These are phyloP conservation scores for Pantherophis vulpinus DNA, from an alignment of 2,797 vertebrate genomes.

Conservation along the genomic window DNA sequence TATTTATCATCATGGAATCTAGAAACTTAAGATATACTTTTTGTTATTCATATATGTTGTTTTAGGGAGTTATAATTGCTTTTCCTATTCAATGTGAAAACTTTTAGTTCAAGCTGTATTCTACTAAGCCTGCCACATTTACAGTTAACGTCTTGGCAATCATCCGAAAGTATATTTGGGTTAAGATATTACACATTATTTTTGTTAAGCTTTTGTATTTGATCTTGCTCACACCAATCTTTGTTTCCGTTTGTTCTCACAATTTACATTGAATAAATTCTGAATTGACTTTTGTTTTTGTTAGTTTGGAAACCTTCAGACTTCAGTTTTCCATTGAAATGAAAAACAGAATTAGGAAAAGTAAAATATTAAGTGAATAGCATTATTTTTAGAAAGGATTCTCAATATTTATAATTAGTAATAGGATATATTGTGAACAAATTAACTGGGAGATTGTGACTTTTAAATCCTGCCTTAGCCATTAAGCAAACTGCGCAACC, in stretches of 20 bases:
- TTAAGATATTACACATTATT: constrained; percentile 64
- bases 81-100: constrained; percentile 65
- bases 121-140: constrained; percentile 58
- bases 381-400: constrained; percentile 52
- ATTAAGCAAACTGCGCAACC: not conserved
- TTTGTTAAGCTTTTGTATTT: constrained; percentile 66
- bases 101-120: constrained; percentile 62
- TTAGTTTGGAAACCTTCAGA: constrained; percentile 64
- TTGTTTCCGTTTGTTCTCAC: constrained; percentile 67
- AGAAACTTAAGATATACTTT: constrained; percentile 51
- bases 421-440: constrained; percentile 46
- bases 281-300: constrained; percentile 70
- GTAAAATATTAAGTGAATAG: constrained; percentile 50
- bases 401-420: constrained; percentile 31
- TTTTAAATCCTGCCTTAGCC: not conserved
- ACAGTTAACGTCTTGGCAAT: constrained; percentile 63
- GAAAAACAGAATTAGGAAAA: constrained; percentile 51
- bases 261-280: constrained; percentile 72
- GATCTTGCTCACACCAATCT: constrained; percentile 64
- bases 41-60: constrained; percentile 59
- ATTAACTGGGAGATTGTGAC: constrained; percentile 11
- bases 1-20: constrained; percentile 5
- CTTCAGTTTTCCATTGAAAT: constrained; percentile 54
- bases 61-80: constrained; percentile 61
- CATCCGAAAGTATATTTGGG: constrained; percentile 66